A percentile compares a stretch with the other conserved stretches of the same genome.
Evolutionary conservation across 2,113 vertebrate species (phyloP).

Genomic region (Phrynocephalus versicolor): DNA sequence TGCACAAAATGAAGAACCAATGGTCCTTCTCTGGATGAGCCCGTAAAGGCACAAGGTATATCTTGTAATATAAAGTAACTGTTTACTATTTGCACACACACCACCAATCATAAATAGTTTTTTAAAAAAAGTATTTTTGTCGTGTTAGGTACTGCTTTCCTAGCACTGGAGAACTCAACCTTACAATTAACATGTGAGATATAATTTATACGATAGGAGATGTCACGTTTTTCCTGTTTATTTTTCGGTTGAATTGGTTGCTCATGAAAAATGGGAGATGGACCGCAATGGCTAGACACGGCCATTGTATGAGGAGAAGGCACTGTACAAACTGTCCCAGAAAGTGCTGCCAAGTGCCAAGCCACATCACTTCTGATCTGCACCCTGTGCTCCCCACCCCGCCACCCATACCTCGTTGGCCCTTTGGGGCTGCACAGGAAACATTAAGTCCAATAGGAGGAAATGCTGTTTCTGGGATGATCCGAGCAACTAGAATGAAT

Average conservation of each 20-base stretch:
- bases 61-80: neutral
- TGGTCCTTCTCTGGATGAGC: neutral
- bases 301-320: conserved; percentile 62
- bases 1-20: neutral
- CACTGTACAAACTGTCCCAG: conserved; percentile 73
- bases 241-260: conserved; percentile 73
- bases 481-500: conserved; percentile 2
- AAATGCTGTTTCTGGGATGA: neutral
- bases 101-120: neutral
- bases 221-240: conserved; percentile 74
- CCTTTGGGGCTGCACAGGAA: neutral
- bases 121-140: conserved; percentile 46
- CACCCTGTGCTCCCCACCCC: neutral
- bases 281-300: conserved; percentile 61
- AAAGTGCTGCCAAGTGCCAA: conserved; percentile 72
- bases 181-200: conserved; percentile 63
- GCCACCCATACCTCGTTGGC: neutral
- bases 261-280: conserved; percentile 66
- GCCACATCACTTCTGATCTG: conserved; percentile 64
- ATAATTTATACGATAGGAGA: conserved; percentile 71
- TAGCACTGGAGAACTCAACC: conserved; percentile 61
- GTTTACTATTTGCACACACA: conserved; percentile 46
- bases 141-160: conserved; percentile 56
- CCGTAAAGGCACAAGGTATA: neutral
- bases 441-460: neutral